phyloP scores from a whole-genome alignment of 2,113 vertebrate genomes.

The Sphaerodactylus townsendi region DNA sequence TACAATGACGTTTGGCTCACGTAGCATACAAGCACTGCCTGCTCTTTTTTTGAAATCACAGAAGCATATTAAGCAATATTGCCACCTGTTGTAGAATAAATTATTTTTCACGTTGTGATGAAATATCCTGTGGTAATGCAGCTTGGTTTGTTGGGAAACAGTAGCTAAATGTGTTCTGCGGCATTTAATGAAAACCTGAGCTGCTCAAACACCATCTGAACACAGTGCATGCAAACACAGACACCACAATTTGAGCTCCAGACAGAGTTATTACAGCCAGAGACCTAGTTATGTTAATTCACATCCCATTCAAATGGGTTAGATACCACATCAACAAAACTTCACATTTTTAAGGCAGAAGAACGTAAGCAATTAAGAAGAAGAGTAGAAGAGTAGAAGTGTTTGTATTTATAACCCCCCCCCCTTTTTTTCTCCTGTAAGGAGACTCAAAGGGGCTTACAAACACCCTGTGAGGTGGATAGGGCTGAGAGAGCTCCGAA shows the following conservation, averaged over 20 bases:
- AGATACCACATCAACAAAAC: not conserved
- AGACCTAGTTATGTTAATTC: not conserved
- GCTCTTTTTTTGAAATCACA: not conserved
- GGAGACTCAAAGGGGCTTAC: no score
- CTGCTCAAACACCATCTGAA: not conserved
- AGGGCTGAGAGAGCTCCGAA: no score
- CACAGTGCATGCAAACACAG: not conserved
- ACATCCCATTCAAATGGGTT: not conserved
- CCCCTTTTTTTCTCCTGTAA: no score
- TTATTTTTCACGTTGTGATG: not conserved
- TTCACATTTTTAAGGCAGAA: not conserved
- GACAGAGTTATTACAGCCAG: not conserved
- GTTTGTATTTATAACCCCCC: no score
- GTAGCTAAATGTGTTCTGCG: not conserved
- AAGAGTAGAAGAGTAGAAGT: no score
- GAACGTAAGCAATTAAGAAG: not conserved
- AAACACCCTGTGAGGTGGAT: no score
- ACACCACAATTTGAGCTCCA: not conserved
- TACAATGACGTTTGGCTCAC: not conserved
- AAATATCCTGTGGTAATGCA: not conserved
- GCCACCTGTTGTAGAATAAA: not conserved
- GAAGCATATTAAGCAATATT: not conserved
- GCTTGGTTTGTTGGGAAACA: not conserved
- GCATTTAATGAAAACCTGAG: not conserved
- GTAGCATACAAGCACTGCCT: not conserved